phyloP scores from a whole-genome alignment of 2,888 invertebrate genomes.

The Lasioglossum pauxillum region DNA sequence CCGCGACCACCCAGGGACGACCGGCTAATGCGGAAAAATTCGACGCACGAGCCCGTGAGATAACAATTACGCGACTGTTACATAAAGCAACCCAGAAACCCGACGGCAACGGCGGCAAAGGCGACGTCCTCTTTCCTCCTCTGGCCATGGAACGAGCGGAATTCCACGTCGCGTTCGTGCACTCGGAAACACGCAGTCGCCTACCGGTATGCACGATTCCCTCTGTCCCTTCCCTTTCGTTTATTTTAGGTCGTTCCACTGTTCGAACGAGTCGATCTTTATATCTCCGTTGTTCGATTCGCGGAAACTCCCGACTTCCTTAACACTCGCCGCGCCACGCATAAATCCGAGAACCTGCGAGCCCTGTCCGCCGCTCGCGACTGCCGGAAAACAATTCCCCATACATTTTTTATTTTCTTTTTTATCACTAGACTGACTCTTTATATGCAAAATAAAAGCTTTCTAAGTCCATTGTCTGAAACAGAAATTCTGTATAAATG shows the following conservation, averaged over 20 bases:
- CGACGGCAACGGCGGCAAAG: slow-evolving; percentile 2
- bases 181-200: slow-evolving; percentile 1
- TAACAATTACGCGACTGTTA: slow-evolving; percentile 67
- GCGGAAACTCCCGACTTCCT: slow-evolving; percentile 5
- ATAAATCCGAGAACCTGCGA: background rate
- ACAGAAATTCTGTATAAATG: background rate
- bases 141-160: slow-evolving; percentile 30
- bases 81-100: slow-evolving; percentile 56
- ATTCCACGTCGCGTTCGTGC: slow-evolving; percentile 36
- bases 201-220: slow-evolving; percentile 22
- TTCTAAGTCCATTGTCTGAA: background rate
- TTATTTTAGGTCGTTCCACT: background rate
- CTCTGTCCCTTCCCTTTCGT: background rate
- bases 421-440: no score
- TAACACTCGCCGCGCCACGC: background rate
- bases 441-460: no score
- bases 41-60: slow-evolving; percentile 55
- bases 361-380: background rate
- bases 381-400: background rate
- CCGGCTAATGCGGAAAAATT: slow-evolving; percentile 60
- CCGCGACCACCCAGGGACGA: slow-evolving; percentile 63
- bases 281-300: slow-evolving; percentile 12
- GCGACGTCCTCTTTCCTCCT: slow-evolving; percentile 33
- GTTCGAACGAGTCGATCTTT: background rate
- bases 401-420: background rate